Base-by-base conservation (phyloP, 30 jellyfish, hydroid and myxozoan genomes). In the Nemopilema nomurai region DNA sequence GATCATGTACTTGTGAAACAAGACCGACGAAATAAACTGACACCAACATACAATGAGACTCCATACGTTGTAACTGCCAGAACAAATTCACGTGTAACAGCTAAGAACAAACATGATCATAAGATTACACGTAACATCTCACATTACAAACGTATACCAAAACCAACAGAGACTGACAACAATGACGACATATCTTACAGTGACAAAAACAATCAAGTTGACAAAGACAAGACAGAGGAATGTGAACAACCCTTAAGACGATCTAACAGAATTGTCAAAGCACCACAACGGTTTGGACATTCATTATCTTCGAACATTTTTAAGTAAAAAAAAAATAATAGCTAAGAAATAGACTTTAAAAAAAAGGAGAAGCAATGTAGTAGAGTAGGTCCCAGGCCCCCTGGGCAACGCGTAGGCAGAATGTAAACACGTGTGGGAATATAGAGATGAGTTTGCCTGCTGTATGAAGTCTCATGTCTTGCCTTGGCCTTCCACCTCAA, bases 1-100 rank as follows among this genome's bases (percentile, higher is more conserved):
- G 77, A 75, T 28, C 77, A 52, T 52, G 85, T 75, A 23, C 79
- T 30, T 32, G 85, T 75, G 77, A 75, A 75, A 75, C 74, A 75
- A 71, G 63, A 75, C 53, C 1, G 41, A 27, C 53, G 33, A 75
- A 75, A 75, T 71, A 75, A 75, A 75, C 71, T 75, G 85, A 75
- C 85, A 75, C 85, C 74, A n/a, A 49, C 85, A 27, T 75, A 19
- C 53, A 70, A 70, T 70, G 28, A 29, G 81, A 70, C 53, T 21
- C 81, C 81, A 70, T 70, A 70, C 81, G 29, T 63, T 63, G 72
- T 63, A 24, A 63, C 72, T 24, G 72, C 26, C 72, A 63, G 72
- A 63, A 63, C 72, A n/a, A 63, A 63, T 19, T 63, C 72, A 24
- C 72, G 72, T 63, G 72, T 63, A 24, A 63, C 72, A 19, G 72